Conservation (phyloP, 1,140 invertebrate species). For the Paralvinella palmiformis region DNA sequence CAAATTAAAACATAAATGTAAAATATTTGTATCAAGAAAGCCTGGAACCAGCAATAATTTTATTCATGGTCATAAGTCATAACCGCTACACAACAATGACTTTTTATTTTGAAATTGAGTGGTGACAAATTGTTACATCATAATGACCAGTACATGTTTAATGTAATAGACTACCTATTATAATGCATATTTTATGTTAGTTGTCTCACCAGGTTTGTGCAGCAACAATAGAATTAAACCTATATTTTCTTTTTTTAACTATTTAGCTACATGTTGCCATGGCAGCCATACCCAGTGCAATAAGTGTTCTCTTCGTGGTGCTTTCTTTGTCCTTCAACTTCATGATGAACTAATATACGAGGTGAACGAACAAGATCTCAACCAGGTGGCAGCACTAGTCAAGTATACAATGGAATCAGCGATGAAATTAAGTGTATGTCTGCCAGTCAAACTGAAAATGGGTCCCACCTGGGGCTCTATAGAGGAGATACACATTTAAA, state of each 20-base stretch:
- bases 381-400: conserved; percentile 61
- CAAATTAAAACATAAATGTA: too few species aligned
- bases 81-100: too few species aligned
- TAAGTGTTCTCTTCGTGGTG: conserved; percentile 32
- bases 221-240: not conserved
- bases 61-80: too few species aligned
- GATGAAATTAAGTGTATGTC: conserved; percentile 64
- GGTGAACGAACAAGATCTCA: conserved; percentile 59
- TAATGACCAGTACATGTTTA: not conserved
- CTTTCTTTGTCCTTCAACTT: conserved; percentile 76
- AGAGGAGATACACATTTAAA: conserved; percentile 27
- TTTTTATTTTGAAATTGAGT: too few species aligned
- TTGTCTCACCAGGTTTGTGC: not conserved
- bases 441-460: conserved; percentile 79
- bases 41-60: too few species aligned
- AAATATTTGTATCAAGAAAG: too few species aligned
- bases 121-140: too few species aligned
- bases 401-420: conserved; percentile 74
- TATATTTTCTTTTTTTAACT: not conserved
- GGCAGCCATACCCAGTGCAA: not conserved
- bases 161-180: not conserved
- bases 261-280: not conserved
- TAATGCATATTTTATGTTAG: not conserved
- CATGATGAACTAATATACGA: conserved; percentile 97
- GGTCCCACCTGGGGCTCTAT: conserved; percentile 70